Evolutionary conservation across 2,888 invertebrate species (phyloP).

Genomic region (Harmothoe impar): DNA sequence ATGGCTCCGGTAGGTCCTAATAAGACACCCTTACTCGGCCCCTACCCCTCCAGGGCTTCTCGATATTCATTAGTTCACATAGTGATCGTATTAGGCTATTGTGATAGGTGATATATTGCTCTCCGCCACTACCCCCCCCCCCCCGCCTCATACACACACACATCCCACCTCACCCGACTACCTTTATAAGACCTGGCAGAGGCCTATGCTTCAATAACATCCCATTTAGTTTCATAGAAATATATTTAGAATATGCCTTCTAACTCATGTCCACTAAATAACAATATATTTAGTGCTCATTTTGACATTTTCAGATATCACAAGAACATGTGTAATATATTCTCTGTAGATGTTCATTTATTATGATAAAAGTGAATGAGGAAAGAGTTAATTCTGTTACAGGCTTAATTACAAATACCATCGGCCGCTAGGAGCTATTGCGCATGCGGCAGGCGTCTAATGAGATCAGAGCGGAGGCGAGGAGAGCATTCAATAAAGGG

Average conservation of each 20-base stretch:
- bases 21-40: conserved; percentile 25
- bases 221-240: not conserved
- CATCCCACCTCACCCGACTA: not conserved
- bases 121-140: not conserved
- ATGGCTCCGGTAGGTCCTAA: not conserved
- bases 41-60: not conserved
- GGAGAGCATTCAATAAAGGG: conserved; percentile 55
- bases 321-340: not conserved
- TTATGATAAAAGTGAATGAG: not conserved
- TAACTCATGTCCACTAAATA: not conserved
- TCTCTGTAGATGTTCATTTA: no score
- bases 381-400: conserved; percentile 50
- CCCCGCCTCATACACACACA: not conserved
- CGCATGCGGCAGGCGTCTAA: conserved; percentile 27
- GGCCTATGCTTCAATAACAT: conserved; percentile 27
- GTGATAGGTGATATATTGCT: not conserved
- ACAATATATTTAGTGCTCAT: not conserved
- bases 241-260: not conserved
- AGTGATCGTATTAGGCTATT: not conserved
- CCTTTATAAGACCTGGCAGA: no score
- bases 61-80: conserved; percentile 19
- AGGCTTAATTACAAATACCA: conserved; percentile 62
- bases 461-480: not conserved
- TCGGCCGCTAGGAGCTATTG: not conserved
- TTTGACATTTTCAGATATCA: not conserved